Percentiles rank a stretch among this genome's conserved stretches.
Conservation (phyloP, 2,888 invertebrate species). For the Lomographa bimaculata region DNA sequence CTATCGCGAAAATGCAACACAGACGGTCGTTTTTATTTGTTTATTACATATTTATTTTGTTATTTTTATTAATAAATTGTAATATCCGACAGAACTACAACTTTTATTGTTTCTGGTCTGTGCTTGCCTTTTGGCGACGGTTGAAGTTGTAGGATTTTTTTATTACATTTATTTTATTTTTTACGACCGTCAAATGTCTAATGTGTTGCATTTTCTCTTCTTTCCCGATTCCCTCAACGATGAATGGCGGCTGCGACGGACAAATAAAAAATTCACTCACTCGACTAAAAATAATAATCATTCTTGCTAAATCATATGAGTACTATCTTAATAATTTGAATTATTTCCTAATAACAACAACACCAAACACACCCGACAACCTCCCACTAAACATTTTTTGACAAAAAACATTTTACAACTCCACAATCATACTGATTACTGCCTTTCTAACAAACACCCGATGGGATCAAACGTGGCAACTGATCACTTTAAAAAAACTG, state of each 20-base stretch:
- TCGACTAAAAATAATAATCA: conserved; percentile 6
- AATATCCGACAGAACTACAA: conserved; percentile 38
- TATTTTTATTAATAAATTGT: conserved; percentile 29
- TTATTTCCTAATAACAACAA: conserved; percentile 2
- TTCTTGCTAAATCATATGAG: too few relatives aligned
- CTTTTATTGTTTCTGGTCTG: conserved; percentile 63
- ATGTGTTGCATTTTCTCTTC: conserved; percentile 83
- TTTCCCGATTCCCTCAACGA: conserved; percentile 65
- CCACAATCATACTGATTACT: too few relatives aligned
- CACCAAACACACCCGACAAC: conserved; percentile 1
- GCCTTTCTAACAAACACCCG: too few relatives aligned
- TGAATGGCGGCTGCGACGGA: conserved; percentile 36
- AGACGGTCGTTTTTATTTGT: conserved; percentile 67
- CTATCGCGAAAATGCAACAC: conserved; percentile 80
- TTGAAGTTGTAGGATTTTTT: conserved; percentile 37
- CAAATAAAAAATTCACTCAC: conserved; percentile 12
- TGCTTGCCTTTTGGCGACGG: conserved; percentile 78
- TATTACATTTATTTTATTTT: conserved; percentile 33
- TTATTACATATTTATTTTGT: conserved; percentile 23
- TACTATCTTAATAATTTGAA: too few relatives aligned
- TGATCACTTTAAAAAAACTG: too few relatives aligned
- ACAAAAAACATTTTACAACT: too few relatives aligned
- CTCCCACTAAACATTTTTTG: not conserved
- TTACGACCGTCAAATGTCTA: conserved; percentile 65
- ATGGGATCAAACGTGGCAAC: too few relatives aligned